Percentiles rank a stretch among this genome's conserved stretches.
Evolutionary conservation across 1,140 invertebrate genomes (phyloP).

Genomic region (Drosophila ambigua): DNA sequence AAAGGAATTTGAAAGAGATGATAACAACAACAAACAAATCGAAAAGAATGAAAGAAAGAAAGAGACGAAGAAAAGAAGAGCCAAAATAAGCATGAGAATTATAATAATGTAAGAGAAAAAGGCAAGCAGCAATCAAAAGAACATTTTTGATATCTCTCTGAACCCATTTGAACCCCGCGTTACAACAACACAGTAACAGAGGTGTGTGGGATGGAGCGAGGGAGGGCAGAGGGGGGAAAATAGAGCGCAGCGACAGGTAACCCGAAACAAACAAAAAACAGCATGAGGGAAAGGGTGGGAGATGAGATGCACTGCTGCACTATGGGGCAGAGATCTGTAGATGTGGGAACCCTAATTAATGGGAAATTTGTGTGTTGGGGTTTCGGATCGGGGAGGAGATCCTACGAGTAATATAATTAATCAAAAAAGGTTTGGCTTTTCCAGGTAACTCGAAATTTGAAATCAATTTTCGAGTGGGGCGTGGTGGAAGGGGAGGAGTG

Average conservation of each 20-base stretch:
- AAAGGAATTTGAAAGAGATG: conserved; percentile 22
- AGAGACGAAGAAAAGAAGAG: conserved; percentile 25
- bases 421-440: conserved; percentile 51
- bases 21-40: conserved; percentile 67
- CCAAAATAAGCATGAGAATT: conserved; percentile 23
- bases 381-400: no score
- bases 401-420: conserved; percentile 47
- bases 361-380: conserved; percentile 16
- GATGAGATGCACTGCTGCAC: conserved; percentile 27
- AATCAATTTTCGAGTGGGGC: conserved; percentile 26
- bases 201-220: background rate
- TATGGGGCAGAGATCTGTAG: conserved; percentile 3
- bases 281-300: conserved; percentile 16
- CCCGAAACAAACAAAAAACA: conserved; percentile 4
- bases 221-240: background rate
- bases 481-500: no score
- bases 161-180: conserved; percentile 69
- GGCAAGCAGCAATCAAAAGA: conserved; percentile 48
- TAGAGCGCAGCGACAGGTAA: conserved; percentile 53
- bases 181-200: no score
- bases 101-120: conserved; percentile 44
- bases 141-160: conserved; percentile 61
- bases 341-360: conserved; percentile 36
- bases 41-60: conserved; percentile 28
- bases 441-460: conserved; percentile 28